These are phyloP conservation scores for Okamejei kenojei DNA, from an alignment of 2,797 vertebrate genomes.

Conservation along the genomic window DNA sequence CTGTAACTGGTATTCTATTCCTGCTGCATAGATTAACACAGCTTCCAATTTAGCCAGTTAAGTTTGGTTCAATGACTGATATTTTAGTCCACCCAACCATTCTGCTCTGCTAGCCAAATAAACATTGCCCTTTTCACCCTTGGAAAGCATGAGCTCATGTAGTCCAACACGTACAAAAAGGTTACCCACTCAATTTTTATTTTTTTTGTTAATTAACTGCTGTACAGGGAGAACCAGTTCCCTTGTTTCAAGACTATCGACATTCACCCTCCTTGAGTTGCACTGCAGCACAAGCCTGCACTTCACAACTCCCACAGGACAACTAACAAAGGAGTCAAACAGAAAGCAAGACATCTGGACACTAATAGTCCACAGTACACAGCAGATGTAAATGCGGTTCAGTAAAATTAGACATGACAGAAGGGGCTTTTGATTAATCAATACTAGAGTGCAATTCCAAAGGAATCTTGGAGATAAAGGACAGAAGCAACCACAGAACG, in stretches of 20 bases:
- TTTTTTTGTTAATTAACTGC: neutral
- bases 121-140: neutral
- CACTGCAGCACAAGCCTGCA: constrained; percentile 29
- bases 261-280: neutral
- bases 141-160: neutral
- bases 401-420: constrained; percentile 20
- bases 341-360: constrained; percentile 28
- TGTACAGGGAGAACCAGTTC: neutral
- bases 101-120: neutral
- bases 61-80: neutral
- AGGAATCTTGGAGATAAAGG: constrained; percentile 12
- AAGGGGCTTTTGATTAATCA: constrained; percentile 35
- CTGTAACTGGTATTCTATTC: neutral
- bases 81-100: neutral
- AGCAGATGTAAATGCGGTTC: constrained; percentile 24
- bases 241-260: constrained; percentile 22
- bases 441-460: neutral
- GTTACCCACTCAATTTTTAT: neutral
- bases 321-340: constrained; percentile 27
- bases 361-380: constrained; percentile 15
- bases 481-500: neutral
- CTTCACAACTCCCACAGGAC: constrained; percentile 29
- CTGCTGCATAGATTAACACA: neutral
- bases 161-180: neutral
- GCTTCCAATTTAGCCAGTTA: neutral